These are phyloP conservation scores for Ferrisia virgata DNA, from an alignment of 2,888 invertebrate species.

Conservation along the genomic window DNA sequence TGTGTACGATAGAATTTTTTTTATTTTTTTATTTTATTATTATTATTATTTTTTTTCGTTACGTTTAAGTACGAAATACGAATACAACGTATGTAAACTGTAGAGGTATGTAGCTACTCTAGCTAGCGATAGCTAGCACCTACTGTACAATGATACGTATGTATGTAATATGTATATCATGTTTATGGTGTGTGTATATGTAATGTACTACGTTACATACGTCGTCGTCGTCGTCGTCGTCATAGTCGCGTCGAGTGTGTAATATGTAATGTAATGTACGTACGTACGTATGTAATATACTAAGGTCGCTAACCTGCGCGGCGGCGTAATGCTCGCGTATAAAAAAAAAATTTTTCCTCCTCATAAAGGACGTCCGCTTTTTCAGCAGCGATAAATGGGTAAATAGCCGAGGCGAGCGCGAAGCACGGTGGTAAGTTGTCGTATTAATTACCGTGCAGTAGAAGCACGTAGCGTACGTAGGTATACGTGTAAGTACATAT, in stretches of 20 bases:
- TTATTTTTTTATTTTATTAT: too few species aligned
- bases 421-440: not conserved
- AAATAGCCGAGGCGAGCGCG: not conserved
- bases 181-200: too few species aligned
- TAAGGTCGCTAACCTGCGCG: conserved; percentile 11
- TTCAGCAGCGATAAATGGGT: not conserved
- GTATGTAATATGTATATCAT: too few species aligned
- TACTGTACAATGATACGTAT: too few species aligned
- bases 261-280: not conserved
- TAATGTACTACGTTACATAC: too few species aligned
- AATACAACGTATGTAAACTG: too few species aligned
- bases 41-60: not conserved
- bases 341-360: not conserved
- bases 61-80: not conserved
- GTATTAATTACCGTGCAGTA: not conserved
- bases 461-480: not conserved
- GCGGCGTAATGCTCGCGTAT: not conserved
- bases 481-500: not conserved
- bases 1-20: too few species aligned
- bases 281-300: not conserved
- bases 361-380: conserved; percentile 28
- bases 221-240: too few species aligned
- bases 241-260: too few species aligned
- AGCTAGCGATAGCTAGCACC: too few species aligned
- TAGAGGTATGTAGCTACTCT: too few species aligned